A percentile compares a stretch with the other conserved stretches of the same genome.
These are phyloP conservation scores for Carollia perspicillata DNA, from an alignment of 2,113 vertebrate species.

Conservation along the genomic window DNA sequence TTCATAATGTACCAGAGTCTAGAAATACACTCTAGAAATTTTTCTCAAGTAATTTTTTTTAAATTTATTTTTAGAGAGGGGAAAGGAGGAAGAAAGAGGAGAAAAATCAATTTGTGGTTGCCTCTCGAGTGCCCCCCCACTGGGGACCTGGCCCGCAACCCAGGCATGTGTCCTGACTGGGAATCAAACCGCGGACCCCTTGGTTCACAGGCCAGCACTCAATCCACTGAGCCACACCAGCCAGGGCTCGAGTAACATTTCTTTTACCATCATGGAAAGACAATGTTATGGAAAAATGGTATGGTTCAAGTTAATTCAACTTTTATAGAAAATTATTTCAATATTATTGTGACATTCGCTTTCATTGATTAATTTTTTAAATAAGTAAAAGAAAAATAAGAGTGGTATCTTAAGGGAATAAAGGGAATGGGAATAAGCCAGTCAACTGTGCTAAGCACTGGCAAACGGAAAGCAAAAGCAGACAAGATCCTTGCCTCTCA, in stretches of 20 bases:
- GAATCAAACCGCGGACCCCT: too few relatives aligned
- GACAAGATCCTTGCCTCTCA: background rate
- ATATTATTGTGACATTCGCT: background rate
- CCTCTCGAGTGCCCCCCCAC: too few relatives aligned
- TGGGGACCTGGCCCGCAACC: too few relatives aligned
- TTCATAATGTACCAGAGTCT: background rate
- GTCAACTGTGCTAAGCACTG: background rate
- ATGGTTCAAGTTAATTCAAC: background rate
- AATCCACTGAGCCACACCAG: too few relatives aligned
- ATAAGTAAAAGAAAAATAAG: background rate
- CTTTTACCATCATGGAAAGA: background rate
- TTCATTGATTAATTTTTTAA: background rate
- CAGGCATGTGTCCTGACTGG: too few relatives aligned
- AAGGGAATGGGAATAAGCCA: background rate
- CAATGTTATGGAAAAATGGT: background rate
- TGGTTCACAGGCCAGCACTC: too few relatives aligned
- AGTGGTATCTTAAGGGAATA: background rate
- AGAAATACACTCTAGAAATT: background rate
- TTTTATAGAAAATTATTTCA: conserved; percentile 11
- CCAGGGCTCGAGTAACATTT: background rate
- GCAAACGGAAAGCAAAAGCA: background rate
- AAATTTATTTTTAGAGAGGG: too few relatives aligned
- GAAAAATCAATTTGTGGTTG: too few relatives aligned
- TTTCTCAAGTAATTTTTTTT: background rate
- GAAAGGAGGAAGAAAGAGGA: too few relatives aligned